Conservation (phyloP, 2,888 invertebrate genomes). For the Nasonia oneida region DNA sequence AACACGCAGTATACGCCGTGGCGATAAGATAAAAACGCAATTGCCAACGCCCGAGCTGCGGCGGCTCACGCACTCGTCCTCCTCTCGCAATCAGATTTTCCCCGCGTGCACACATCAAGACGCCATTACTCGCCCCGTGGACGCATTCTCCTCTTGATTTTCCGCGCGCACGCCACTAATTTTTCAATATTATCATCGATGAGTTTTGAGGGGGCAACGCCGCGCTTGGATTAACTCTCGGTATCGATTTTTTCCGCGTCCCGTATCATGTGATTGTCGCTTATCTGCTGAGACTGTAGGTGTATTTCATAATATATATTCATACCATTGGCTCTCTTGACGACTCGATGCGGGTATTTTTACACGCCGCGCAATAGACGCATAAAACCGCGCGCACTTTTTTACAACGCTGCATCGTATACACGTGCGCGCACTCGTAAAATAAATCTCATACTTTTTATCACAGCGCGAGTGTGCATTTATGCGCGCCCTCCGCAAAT, state of each 20-base stretch:
- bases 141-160: slow-evolving; percentile 31
- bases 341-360: slow-evolving; percentile 18
- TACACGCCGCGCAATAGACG: slow-evolving; percentile 23
- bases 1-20: slow-evolving; percentile 28
- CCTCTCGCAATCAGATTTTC: slow-evolving; percentile 56
- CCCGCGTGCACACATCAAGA: neutral
- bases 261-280: neutral
- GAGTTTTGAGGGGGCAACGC: slow-evolving; percentile 8
- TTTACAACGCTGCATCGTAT: too few species aligned
- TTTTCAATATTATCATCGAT: slow-evolving; percentile 56
- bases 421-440: slow-evolving; percentile 38
- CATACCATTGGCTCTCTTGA: neutral
- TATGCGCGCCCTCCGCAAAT: slow-evolving; percentile 20
- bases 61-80: slow-evolving; percentile 51
- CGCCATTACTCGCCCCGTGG: slow-evolving; percentile 6
- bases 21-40: slow-evolving; percentile 63
- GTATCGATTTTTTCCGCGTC: neutral
- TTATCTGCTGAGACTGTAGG: neutral
- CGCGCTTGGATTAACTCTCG: neutral
- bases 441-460: slow-evolving; percentile 51
- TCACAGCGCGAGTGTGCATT: slow-evolving; percentile 2
- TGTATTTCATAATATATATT: neutral
- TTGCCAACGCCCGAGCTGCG: slow-evolving; percentile 55
- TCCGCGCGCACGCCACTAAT: slow-evolving; percentile 51
- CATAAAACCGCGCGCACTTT: slow-evolving; percentile 28